A percentile compares a stretch with the other conserved stretches of the same genome.
phyloP scores from a whole-genome alignment of 2,797 vertebrate species.

The Pangasius krempfi region DNA sequence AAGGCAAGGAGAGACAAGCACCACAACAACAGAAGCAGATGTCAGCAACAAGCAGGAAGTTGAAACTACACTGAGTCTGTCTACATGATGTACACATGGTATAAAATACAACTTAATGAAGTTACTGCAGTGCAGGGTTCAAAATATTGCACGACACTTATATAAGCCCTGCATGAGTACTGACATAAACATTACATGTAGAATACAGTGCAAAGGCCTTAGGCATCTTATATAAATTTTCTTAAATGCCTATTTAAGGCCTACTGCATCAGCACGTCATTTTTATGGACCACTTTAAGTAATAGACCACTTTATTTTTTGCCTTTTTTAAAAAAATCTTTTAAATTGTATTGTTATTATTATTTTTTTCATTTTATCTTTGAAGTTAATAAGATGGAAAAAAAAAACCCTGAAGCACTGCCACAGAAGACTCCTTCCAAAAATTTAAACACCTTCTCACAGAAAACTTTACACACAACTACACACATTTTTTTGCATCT shows the following conservation, averaged over 20 bases:
- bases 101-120: background rate
- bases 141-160: constrained; percentile 10
- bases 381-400: too few species aligned
- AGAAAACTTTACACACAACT: background rate
- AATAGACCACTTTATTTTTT: background rate
- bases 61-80: constrained; percentile 1
- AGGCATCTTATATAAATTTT: background rate
- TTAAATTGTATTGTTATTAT: too few species aligned
- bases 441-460: background rate
- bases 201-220: background rate
- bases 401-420: too few species aligned
- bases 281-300: background rate
- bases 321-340: too few species aligned
- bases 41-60: constrained; percentile 70
- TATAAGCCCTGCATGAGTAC: background rate
- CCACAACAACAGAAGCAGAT: constrained; percentile 75
- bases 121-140: constrained; percentile 11
- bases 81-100: background rate
- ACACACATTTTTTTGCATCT: background rate
- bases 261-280: background rate
- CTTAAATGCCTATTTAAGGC: background rate
- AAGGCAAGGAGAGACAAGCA: constrained; percentile 73
- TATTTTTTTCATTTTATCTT: too few species aligned
- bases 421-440: too few species aligned
- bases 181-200: background rate